Evolutionary conservation across 2,888 invertebrate species (phyloP), one percentile per base, ranked within the genome.

Genomic region (Actias luna): DNA sequence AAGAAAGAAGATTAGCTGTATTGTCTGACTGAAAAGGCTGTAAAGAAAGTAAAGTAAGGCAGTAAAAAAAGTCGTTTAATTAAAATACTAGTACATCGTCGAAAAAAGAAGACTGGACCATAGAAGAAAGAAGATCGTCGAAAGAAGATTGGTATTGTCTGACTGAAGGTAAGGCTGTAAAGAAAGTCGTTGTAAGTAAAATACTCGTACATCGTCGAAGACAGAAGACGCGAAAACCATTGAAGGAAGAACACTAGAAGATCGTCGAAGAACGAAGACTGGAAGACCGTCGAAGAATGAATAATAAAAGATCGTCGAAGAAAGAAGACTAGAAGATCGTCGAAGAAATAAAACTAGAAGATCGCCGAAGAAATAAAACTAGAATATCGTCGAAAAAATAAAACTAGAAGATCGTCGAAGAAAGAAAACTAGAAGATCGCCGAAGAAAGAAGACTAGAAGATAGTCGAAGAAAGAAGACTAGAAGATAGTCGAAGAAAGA

Each of bases 111-210:
- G 18, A 57, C n/a, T n/a, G 57, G 18, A 25, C 58, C 42, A 42
- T 36, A 18, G 60, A 71, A 67, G 63, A 62, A 39, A 4, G 63
- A 70, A 64, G 65, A 63, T n/a, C 35, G 63, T 55, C 61, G 62
- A 62, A 50, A 35, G 62, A 67, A 63, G 63, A 65, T 18, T 22
- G 64, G n/a, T n/a, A n/a, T n/a, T n/a, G n/a, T n/a, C n/a, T n/a
- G n/a, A n/a, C n/a, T n/a, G n/a, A n/a, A n/a, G n/a, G n/a, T n/a
- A n/a, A n/a, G n/a, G n/a, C n/a, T n/a, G n/a, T n/a, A n/a, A n/a
- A n/a, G n/a, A n/a, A n/a, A n/a, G n/a, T n/a, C n/a, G n/a, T n/a
- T n/a, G n/a, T n/a, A n/a, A n/a, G n/a, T n/a, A 27, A 58, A 62
- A 65, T 62, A 61, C n/a, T 27, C 31, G 64, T 64, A 61, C n/a